Evolutionary conservation across 2,888 invertebrate genomes (phyloP).

Genomic region (Oegoconia quadripuncta): DNA sequence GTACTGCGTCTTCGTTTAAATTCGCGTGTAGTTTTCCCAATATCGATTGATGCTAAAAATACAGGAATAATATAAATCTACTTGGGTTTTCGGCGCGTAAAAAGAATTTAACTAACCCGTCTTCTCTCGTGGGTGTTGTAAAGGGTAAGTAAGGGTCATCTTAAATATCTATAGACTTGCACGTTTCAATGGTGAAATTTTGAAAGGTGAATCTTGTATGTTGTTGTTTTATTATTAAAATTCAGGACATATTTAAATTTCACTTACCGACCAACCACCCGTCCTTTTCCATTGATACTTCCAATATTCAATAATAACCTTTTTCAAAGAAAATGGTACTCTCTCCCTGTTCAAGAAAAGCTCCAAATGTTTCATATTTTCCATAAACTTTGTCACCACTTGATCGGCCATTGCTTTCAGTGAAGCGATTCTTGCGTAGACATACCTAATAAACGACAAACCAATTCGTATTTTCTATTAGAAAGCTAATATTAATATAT

Average conservation of each 20-base stretch:
- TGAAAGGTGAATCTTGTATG: slow-evolving; percentile 8
- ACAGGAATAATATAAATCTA: slow-evolving; percentile 17
- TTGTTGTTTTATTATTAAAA: not conserved
- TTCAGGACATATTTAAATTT: not conserved
- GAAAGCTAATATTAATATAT: not conserved
- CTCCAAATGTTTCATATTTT: slow-evolving; percentile 66
- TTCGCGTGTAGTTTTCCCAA: slow-evolving; percentile 73
- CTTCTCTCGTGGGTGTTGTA: too few relatives aligned
- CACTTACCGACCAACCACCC: slow-evolving; percentile 69
- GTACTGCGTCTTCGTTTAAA: slow-evolving; percentile 74
- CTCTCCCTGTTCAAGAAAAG: slow-evolving; percentile 63
- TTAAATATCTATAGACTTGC: too few relatives aligned
- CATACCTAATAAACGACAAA: slow-evolving; percentile 47
- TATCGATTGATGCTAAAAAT: slow-evolving; percentile 63
- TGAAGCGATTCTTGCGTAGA: slow-evolving; percentile 69
- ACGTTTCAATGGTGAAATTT: too few relatives aligned
- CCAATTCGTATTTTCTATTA: not conserved
- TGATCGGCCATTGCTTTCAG: slow-evolving; percentile 70
- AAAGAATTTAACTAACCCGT: too few relatives aligned
- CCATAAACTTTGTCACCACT: slow-evolving; percentile 65
- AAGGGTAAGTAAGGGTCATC: too few relatives aligned
- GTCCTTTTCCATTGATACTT: slow-evolving; percentile 75
- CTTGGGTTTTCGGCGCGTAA: too few relatives aligned
- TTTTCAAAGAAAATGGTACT: slow-evolving; percentile 53
- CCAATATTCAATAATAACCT: slow-evolving; percentile 61